Base-by-base conservation (phyloP, 1,140 invertebrate genomes). In the Pachypsylla venusta region DNA sequence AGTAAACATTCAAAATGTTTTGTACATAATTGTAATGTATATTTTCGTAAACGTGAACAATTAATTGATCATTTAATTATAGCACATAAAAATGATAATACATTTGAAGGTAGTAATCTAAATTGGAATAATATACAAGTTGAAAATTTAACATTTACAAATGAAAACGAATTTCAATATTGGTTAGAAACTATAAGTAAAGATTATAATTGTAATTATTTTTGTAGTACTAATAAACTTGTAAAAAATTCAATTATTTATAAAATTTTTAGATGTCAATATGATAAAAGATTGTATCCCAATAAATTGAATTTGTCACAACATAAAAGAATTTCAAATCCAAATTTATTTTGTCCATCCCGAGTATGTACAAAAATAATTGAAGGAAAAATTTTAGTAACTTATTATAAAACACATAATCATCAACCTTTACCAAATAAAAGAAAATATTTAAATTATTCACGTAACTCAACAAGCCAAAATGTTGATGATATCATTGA, bases 71-170 rank as follows among this genome's bases (percentile, higher is more conserved):
- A 48, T 19, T 7, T 48, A n/a, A 48, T 7, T 19, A 48, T 48
- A 19, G 42, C 16, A 19, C 42, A 48, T 48, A 22, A n/a, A 19
- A 48, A 48, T 19, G 22, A 48, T 48, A 22, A 19, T 48, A 19
- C 16, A 48, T 48, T 48, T 48, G 4, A 48, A 48, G 42, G 42
- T 19, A 48, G 42, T 48, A 22, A 22, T 5, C 16, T 4, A 48
- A n/a, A 7, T 4, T 48, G 42, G 42, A 22, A n/a, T n/a, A n/a
- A n/a, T n/a, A n/a, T n/a, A n/a, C n/a, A 48, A 48, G 42, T 48
- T n/a, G n/a, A 5, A n/a, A 48, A 48, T n/a, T 48, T 48, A 19
- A 48, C 5, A 48, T 48, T 48, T 48, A 22, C 42, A 48, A 48
- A 22, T 48, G 7, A 5, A 7, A 48, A 4, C 16, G 42, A 48